Conservation (phyloP, 1,140 invertebrate genomes). For the Anthonomus grandis region DNA sequence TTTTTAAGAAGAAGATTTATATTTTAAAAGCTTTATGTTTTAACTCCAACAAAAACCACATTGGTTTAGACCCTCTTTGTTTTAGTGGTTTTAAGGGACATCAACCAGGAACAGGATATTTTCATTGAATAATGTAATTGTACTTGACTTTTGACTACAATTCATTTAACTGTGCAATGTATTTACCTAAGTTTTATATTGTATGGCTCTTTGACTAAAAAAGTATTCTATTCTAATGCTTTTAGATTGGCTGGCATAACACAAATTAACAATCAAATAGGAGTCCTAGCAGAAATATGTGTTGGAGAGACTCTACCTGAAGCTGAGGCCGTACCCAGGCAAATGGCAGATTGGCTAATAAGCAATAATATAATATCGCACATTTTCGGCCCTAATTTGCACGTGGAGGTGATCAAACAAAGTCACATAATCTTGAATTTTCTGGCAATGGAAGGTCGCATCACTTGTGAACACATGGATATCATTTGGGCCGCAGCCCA, state of each 20-base stretch:
- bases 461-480: slow-evolving; percentile 88
- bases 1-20: too few relatives aligned
- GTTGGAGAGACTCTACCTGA: slow-evolving; percentile 82
- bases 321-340: slow-evolving; percentile 76
- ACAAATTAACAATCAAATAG: slow-evolving; percentile 93
- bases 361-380: slow-evolving; percentile 91
- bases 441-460: slow-evolving; percentile 84
- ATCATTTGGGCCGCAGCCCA: slow-evolving; percentile 92
- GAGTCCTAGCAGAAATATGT: slow-evolving; percentile 83
- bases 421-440: slow-evolving; percentile 91
- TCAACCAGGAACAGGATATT: too few relatives aligned
- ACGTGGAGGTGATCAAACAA: slow-evolving; percentile 93
- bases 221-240: not conserved
- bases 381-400: slow-evolving; percentile 92
- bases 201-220: not conserved
- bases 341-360: slow-evolving; percentile 83
- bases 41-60: too few relatives aligned
- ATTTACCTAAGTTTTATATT: not conserved
- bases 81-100: too few relatives aligned
- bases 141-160: too few relatives aligned
- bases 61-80: too few relatives aligned
- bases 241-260: slow-evolving; percentile 72
- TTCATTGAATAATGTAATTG: too few relatives aligned
- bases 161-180: too few relatives aligned
- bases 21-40: too few relatives aligned